Conservation (phyloP, 2,113 vertebrate genomes). For the Carassius carassius region DNA sequence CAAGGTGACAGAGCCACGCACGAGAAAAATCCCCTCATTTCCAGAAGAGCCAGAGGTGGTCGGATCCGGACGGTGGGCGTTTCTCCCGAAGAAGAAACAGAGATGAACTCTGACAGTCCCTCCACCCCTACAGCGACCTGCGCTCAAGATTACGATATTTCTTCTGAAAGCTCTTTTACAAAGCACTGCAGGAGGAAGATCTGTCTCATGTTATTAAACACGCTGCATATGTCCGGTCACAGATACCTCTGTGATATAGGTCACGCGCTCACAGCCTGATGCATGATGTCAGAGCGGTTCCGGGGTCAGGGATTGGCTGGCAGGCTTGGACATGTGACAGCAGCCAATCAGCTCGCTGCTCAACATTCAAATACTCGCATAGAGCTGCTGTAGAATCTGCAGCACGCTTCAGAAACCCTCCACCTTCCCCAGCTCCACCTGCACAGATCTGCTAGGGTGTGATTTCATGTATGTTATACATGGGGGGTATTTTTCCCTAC, state of each 20-base stretch:
- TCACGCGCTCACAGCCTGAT: slow-evolving; percentile 44
- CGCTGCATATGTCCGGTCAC: slow-evolving; percentile 71
- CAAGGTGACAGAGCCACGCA: slow-evolving; percentile 72
- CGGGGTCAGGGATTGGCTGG: slow-evolving; percentile 47
- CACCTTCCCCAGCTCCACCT: no score
- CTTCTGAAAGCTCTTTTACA: slow-evolving; percentile 70
- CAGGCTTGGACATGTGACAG: slow-evolving; percentile 48
- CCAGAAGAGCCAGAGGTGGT: slow-evolving; percentile 60
- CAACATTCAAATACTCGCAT: no score
- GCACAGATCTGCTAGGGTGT: no score
- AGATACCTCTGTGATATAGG: slow-evolving; percentile 75
- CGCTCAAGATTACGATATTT: slow-evolving; percentile 66
- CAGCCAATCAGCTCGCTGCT: no score
- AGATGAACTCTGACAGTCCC: slow-evolving; percentile 77
- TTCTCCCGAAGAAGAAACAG: slow-evolving; percentile 61
- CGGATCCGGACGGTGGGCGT: slow-evolving; percentile 29
- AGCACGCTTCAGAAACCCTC: no score
- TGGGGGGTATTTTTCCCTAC: no score
- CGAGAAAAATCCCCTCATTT: slow-evolving; percentile 71
- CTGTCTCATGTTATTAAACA: slow-evolving; percentile 76
- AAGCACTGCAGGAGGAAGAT: slow-evolving; percentile 69
- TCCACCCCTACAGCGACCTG: slow-evolving; percentile 67
- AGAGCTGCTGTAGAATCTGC: no score
- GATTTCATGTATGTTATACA: no score
- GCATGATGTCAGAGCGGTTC: slow-evolving; percentile 23